Base-by-base conservation (phyloP, 64 coral and sea anemone genomes). In the Actinia tenebrosa region DNA sequence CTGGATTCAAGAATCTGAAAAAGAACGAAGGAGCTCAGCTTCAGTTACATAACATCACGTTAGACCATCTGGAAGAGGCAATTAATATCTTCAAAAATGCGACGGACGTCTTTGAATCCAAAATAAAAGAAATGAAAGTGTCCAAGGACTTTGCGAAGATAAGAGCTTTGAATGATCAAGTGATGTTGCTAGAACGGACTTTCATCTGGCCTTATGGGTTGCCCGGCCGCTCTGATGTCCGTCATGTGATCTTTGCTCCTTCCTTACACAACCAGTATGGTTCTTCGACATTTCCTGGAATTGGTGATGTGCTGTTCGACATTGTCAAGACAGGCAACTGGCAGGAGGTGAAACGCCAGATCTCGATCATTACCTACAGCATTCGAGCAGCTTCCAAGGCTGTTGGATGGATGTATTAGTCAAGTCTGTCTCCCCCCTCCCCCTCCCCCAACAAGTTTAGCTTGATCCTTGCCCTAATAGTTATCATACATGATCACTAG, bases 151-250 rank as follows among this genome's bases (percentile, higher is more conserved):
- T 92, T 75, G 63, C 88, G 7, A 89, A 89, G 85, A 79, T 90
- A 16, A 92, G 92, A 62, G 91, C 86, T 7, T 42, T 98, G 20
- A 98, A 98, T 81, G 92, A 98, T 63, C 89, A 91, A 47, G 87
- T 98, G 89, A 94, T 92, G 77, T 77, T 88, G 22, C 71, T 98
- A 53, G 95, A 98, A 62, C 89, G 89, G 17, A 86, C 91, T 0
- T 98, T 98, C 64, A 87, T 98, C 22, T 94, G 88, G 53, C 80
- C 95, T 3, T 87, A 84, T 25, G 95, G 95, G 8, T 82, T 94
- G 19, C 95, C 95, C 0, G 90, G 89, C 37, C 90, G 89, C 8
- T 83, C 75, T 47, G 56, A 79, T 62, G 82, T 86, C 82, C 89
- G 95, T 27, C 94, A 97, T 63, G 91, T 97, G 64, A 54, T 97